Evolutionary conservation across 1,140 invertebrate genomes (phyloP).

Genomic region (Zaprionus capensis): DNA sequence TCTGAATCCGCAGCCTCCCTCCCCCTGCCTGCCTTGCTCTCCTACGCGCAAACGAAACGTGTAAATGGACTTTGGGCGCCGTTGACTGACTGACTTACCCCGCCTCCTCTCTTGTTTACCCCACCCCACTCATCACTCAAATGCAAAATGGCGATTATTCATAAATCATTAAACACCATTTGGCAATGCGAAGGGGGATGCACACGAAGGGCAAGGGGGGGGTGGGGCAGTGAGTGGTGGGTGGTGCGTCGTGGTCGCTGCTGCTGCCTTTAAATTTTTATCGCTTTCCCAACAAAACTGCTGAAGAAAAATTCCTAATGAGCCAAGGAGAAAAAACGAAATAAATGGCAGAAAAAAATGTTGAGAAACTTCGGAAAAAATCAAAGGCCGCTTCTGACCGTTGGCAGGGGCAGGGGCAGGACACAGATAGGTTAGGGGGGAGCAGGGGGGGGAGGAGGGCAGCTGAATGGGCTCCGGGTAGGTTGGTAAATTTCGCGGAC

Average conservation of each 20-base stretch:
- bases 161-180: conserved; percentile 85
- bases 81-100: conserved; percentile 49
- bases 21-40: neutral
- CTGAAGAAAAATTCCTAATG: conserved; percentile 79
- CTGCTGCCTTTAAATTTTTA: conserved; percentile 73
- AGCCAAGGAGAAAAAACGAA: conserved; percentile 57
- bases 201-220: neutral
- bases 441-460: neutral
- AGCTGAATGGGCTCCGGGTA: neutral
- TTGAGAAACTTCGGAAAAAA: conserved; percentile 78
- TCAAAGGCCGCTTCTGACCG: conserved; percentile 65
- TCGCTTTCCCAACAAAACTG: conserved; percentile 77
- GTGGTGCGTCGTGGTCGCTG: conserved; percentile 35
- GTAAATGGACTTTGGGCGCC: conserved; percentile 73
- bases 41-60: conserved; percentile 57
- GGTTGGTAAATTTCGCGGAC: conserved; percentile 68
- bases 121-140: conserved; percentile 57
- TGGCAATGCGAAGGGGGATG: conserved; percentile 47
- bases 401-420: neutral
- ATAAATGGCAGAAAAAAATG: conserved; percentile 61
- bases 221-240: neutral
- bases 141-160: conserved; percentile 84
- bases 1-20: conserved; percentile 8
- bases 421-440: no score
- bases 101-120: neutral